These are phyloP conservation scores for Ophthalmolycus amberensis DNA, from an alignment of 2,113 vertebrate genomes.

Conservation along the genomic window DNA sequence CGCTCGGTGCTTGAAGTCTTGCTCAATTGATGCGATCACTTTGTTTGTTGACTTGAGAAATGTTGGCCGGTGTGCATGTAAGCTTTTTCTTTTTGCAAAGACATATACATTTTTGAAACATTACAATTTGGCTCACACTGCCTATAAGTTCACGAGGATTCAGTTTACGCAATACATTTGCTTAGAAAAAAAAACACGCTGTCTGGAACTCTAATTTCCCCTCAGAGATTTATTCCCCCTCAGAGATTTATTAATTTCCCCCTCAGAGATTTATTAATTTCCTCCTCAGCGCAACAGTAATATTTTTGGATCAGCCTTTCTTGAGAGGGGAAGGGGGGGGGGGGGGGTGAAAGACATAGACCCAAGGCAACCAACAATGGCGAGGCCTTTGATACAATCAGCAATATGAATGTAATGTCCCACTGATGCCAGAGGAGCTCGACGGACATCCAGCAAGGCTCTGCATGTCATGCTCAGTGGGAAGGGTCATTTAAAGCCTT, in stretches of 20 bases:
- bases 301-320: slow-evolving; percentile 54
- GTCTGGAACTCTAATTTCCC: slow-evolving; percentile 69
- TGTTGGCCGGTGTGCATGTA: neutral
- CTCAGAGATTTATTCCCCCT: no score
- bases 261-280: slow-evolving; percentile 71
- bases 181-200: neutral
- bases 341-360: slow-evolving; percentile 73
- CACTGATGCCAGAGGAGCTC: slow-evolving; percentile 38
- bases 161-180: neutral
- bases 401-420: slow-evolving; percentile 71
- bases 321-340: neutral
- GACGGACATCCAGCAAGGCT: slow-evolving; percentile 28
- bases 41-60: slow-evolving; percentile 46
- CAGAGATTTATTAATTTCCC: slow-evolving; percentile 74
- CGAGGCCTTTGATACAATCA: slow-evolving; percentile 72
- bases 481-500: slow-evolving; percentile 40
- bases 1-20: slow-evolving; percentile 12
- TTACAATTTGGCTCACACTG: neutral
- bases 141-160: neutral
- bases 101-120: neutral
- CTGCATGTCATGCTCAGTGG: slow-evolving; percentile 31
- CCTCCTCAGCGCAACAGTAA: slow-evolving; percentile 61
- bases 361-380: slow-evolving; percentile 58
- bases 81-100: slow-evolving; percentile 1
- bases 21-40: slow-evolving; percentile 31